phyloP scores from a whole-genome alignment of 92 coral and sea anemone genomes.

The Siderastrea radians region DNA sequence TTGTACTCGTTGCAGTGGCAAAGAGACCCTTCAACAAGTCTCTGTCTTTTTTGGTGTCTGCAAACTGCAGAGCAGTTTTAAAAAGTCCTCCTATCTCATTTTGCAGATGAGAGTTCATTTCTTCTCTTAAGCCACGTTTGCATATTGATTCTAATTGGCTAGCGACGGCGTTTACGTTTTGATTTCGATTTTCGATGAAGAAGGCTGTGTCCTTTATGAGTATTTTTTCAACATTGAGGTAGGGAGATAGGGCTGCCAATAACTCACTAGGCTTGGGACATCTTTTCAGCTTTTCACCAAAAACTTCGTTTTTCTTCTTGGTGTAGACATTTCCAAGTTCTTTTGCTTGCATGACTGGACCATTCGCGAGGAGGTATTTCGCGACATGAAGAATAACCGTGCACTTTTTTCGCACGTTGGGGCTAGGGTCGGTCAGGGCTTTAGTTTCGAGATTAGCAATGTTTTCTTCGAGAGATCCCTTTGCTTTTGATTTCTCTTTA shows the following conservation, averaged over 20 bases:
- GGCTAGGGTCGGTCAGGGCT: neutral
- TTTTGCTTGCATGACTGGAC: neutral
- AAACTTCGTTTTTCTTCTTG: neutral
- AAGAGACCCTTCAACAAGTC: slow-evolving; percentile 41
- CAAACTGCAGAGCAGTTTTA: slow-evolving; percentile 18
- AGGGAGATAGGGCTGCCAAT: neutral
- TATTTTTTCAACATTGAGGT: slow-evolving; percentile 28
- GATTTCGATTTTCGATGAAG: slow-evolving; percentile 26
- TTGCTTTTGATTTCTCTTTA: neutral
- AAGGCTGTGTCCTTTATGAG: slow-evolving; percentile 24
- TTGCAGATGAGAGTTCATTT: slow-evolving; percentile 40
- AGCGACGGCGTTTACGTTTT: neutral
- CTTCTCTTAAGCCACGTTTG: neutral
- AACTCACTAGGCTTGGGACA: neutral
- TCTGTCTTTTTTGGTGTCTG: slow-evolving; percentile 50
- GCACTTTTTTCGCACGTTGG: neutral
- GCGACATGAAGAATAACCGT: neutral
- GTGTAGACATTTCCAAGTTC: neutral
- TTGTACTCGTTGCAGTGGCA: slow-evolving; percentile 38
- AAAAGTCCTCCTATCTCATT: slow-evolving; percentile 26
- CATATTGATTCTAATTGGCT: neutral
- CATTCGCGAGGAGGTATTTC: neutral
- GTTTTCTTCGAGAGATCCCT: neutral
- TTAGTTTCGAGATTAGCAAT: neutral
- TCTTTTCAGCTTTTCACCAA: neutral